Evolutionary conservation across 2,888 invertebrate genomes (phyloP).

Genomic region (Philopedon plagiatum): DNA sequence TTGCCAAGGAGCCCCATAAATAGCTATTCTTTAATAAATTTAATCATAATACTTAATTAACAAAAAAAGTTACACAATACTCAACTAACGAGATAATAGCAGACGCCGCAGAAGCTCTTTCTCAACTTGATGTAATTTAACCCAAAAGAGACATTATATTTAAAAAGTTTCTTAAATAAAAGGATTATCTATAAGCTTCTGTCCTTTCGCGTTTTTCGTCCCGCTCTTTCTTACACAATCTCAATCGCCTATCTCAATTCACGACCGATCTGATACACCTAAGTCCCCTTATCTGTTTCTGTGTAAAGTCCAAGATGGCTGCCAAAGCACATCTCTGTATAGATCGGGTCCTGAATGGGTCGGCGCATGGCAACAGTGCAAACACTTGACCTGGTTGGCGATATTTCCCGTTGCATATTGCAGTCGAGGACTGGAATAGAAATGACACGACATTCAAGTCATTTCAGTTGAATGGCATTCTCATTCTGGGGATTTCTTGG

Average conservation of each 20-base stretch:
- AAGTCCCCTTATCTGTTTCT: conserved; percentile 41
- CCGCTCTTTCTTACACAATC: neutral
- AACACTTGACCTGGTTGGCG: conserved; percentile 45
- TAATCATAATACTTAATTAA: conserved; percentile 14
- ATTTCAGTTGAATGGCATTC: conserved; percentile 39
- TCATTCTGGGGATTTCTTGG: conserved; percentile 40
- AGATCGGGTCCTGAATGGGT: conserved; percentile 40
- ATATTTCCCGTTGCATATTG: conserved; percentile 46
- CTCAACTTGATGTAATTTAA: conserved; percentile 15
- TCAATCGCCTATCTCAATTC: neutral
- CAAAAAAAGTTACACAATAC: neutral
- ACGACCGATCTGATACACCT: conserved; percentile 36
- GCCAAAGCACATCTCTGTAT: conserved; percentile 38
- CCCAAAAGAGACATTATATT: conserved; percentile 27
- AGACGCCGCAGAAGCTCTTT: conserved; percentile 6
- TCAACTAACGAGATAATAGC: conserved; percentile 16
- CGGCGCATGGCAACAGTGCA: conserved; percentile 36
- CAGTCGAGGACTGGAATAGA: conserved; percentile 37
- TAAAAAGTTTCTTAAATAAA: conserved; percentile 31
- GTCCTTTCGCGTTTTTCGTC: conserved; percentile 13
- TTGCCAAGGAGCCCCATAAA: neutral
- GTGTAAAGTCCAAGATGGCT: conserved; percentile 46
- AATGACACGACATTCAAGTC: conserved; percentile 34
- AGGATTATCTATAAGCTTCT: conserved; percentile 20
- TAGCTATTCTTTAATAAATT: neutral